These are phyloP conservation scores for Limanda limanda DNA, from an alignment of 2,113 vertebrate genomes.

Conservation along the genomic window DNA sequence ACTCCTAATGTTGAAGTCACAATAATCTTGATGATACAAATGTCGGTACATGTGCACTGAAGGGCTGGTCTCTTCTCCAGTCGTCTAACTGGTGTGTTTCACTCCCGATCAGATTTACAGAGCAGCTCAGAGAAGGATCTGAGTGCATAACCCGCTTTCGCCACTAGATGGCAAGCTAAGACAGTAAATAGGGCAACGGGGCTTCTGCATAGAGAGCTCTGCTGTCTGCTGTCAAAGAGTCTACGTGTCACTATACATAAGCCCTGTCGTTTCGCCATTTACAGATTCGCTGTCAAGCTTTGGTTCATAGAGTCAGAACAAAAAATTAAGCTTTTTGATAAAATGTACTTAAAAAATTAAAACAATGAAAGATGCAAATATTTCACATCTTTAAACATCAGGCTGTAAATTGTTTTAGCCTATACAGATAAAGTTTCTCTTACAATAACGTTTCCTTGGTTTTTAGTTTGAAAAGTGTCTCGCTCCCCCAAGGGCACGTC, in stretches of 20 bases:
- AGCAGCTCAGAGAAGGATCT: not conserved
- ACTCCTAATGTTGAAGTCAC: conserved; percentile 1
- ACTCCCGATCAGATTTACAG: not conserved
- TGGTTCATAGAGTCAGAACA: not conserved
- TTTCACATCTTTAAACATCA: not conserved
- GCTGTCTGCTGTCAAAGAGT: too few species aligned
- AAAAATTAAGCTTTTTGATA: not conserved
- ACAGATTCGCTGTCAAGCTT: not conserved
- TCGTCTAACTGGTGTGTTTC: not conserved
- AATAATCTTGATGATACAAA: not conserved
- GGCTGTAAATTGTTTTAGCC: not conserved
- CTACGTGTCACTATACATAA: not conserved
- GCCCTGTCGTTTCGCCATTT: not conserved
- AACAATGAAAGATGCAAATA: not conserved
- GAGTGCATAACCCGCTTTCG: conserved; percentile 8
- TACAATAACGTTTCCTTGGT: conserved; percentile 43
- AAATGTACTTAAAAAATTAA: not conserved
- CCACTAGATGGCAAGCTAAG: conserved; percentile 78
- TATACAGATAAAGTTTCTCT: not conserved
- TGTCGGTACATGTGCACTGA: not conserved
- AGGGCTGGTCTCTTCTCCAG: not conserved
- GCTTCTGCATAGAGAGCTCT: too few species aligned
- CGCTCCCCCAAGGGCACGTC: conserved; percentile 70
- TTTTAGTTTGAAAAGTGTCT: conserved; percentile 53
- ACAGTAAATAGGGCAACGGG: conserved; percentile 32